These are phyloP conservation scores for Epinotia brunnichana DNA, from an alignment of 2,888 invertebrate genomes.

Conservation along the genomic window DNA sequence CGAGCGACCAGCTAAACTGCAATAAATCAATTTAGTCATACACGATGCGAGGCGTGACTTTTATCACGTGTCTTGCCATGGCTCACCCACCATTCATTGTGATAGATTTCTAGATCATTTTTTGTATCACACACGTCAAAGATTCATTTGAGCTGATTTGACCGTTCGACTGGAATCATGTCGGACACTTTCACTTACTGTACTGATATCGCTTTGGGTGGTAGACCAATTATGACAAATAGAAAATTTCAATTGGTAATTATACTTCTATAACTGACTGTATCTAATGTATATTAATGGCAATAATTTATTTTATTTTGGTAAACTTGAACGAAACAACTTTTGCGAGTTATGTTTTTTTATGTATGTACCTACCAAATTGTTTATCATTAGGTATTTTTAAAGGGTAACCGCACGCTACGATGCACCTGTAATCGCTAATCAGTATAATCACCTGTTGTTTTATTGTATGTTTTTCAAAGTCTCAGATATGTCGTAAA, in stretches of 20 bases:
- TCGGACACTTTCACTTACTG: conserved; percentile 44
- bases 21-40: conserved; percentile 27
- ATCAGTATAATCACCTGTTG: conserved; percentile 18
- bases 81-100: conserved; percentile 37
- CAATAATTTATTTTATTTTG: background rate
- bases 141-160: conserved; percentile 37
- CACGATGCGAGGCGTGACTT: conserved; percentile 12
- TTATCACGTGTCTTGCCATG: conserved; percentile 13
- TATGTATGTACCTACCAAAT: too few relatives aligned
- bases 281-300: conserved; percentile 14
- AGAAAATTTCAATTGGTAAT: conserved; percentile 36
- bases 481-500: conserved; percentile 26
- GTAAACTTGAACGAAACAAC: background rate
- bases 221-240: conserved; percentile 41
- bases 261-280: conserved; percentile 23
- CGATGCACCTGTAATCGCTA: background rate
- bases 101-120: conserved; percentile 43
- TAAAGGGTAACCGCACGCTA: background rate
- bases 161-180: conserved; percentile 35
- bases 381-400: too few relatives aligned
- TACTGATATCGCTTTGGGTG: conserved; percentile 42
- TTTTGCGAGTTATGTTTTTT: too few relatives aligned
- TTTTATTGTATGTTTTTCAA: background rate
- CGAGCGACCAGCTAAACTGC: conserved; percentile 1
- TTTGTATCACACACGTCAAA: conserved; percentile 43